Conservation (phyloP, 2,113 vertebrate species). For the Empidonax traillii region DNA sequence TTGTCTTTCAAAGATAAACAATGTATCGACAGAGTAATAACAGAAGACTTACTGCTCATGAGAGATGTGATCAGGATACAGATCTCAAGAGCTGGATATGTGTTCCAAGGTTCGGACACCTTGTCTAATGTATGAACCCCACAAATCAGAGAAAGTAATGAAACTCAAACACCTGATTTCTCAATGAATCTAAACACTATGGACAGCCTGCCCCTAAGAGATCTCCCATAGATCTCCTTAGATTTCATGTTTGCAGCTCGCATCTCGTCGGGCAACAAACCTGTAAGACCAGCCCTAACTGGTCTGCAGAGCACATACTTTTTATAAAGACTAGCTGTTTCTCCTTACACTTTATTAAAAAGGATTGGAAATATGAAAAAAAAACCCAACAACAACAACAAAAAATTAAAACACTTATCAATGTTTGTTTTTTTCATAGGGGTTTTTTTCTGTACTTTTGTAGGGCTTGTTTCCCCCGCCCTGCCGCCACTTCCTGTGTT, state of each 20-base stretch:
- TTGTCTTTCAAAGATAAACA: background rate
- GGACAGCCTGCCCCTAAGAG: background rate
- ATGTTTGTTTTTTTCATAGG: accelerated
- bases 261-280: background rate
- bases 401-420: background rate
- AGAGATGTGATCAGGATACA: background rate
- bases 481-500: no score
- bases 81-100: background rate
- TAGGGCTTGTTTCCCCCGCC: accelerated
- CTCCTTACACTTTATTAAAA: background rate
- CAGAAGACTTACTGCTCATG: background rate
- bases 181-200: background rate
- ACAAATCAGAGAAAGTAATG: background rate
- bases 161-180: background rate
- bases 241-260: background rate
- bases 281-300: background rate
- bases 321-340: background rate
- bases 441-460: accelerated
- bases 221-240: background rate
- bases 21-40: background rate
- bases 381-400: background rate
- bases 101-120: no score
- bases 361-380: background rate
- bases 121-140: background rate
- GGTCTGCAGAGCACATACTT: background rate